Evolutionary conservation across 2,113 vertebrate genomes (phyloP).

Genomic region (Nibea coibor): DNA sequence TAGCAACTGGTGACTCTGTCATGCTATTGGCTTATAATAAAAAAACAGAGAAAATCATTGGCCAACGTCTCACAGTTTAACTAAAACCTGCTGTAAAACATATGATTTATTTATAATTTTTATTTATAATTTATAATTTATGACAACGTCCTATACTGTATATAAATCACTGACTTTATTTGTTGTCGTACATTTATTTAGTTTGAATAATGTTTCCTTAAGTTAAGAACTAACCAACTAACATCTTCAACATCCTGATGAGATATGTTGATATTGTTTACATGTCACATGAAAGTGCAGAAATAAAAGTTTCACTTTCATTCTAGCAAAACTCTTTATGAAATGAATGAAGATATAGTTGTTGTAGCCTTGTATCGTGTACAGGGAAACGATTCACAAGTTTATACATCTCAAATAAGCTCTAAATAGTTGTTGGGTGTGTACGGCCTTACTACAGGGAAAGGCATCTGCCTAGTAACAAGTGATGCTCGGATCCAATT

Average conservation of each 20-base stretch:
- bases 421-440: background rate
- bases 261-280: background rate
- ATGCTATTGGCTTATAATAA: slow-evolving; percentile 40
- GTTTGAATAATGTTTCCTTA: background rate
- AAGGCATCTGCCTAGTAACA: slow-evolving; percentile 55
- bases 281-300: background rate
- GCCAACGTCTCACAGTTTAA: background rate
- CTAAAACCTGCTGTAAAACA: background rate
- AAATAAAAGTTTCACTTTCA: background rate
- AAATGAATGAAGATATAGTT: background rate
- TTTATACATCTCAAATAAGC: background rate
- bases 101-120: background rate
- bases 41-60: background rate
- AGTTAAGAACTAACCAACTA: background rate
- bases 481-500: slow-evolving; percentile 46
- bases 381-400: background rate
- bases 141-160: too few relatives aligned
- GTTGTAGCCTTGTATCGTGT: background rate
- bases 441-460: background rate
- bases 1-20: slow-evolving; percentile 54
- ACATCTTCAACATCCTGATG: background rate
- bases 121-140: background rate
- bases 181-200: background rate
- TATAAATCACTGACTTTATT: background rate
- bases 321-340: background rate